A percentile compares a stretch with the other conserved stretches of the same genome.
Conservation (phyloP, 1,140 invertebrate genomes). For the Gonioctena quinquepunctata region DNA sequence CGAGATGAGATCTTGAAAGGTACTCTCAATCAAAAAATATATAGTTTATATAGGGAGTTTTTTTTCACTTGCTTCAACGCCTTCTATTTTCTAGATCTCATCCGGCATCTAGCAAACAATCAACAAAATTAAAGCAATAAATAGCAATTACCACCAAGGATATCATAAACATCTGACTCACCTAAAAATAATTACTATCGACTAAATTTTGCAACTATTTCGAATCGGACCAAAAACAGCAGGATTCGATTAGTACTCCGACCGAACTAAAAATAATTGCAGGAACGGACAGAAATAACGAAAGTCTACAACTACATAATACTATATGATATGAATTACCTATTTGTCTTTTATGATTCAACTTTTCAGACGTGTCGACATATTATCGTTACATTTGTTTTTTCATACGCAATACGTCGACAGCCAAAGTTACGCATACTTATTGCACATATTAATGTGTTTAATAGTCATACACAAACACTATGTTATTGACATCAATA, state of each 20-base stretch:
- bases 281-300: conserved; percentile 28
- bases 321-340: conserved; percentile 49
- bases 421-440: conserved; percentile 14
- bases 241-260: not conserved
- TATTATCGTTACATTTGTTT: not conserved
- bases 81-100: too few species aligned
- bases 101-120: too few species aligned
- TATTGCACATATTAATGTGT: conserved; percentile 35
- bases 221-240: not conserved
- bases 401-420: not conserved
- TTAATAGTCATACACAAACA: conserved; percentile 36
- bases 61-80: too few species aligned
- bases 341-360: conserved; percentile 49
- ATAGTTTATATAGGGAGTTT: too few species aligned
- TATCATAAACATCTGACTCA: not conserved
- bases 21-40: too few species aligned
- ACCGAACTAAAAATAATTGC: not conserved
- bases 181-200: conserved; percentile 14
- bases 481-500: conserved; percentile 34
- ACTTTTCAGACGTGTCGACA: not conserved
- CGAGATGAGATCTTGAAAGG: too few species aligned
- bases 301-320: conserved; percentile 48
- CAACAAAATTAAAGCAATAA: too few species aligned
- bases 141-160: not conserved
- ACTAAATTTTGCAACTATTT: not conserved